Base-by-base conservation (phyloP, 2,888 invertebrate genomes). In the Cerastis rubricosa region DNA sequence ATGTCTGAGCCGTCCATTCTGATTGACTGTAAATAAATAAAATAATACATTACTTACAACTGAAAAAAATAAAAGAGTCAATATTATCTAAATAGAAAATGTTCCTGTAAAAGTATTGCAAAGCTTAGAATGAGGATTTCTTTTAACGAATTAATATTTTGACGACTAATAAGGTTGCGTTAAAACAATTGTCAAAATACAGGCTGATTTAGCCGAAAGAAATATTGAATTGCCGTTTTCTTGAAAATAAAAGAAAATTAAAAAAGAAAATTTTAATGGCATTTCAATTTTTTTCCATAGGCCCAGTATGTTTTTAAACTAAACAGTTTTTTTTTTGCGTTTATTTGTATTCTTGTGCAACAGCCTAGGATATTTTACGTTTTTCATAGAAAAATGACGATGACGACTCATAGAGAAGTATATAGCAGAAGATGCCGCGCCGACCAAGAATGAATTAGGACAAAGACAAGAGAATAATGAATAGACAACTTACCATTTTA, bases 401-500 rank as follows among this genome's bases (percentile, higher is more conserved):
- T 51, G 51, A 9, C 22, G n/a, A 54, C 51, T 45, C 2, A 8
- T 51, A 54, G 5, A n/a, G 12, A 54, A 54, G n/a, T n/a, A 11
- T 12, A n/a, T 3, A 54, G 11, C 11, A 54, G 51, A 54, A 54
- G 54, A 12, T n/a, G n/a, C 11, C 11, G 61, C 19, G 14, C 6
- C n/a, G 17, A 29, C 17, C 17, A 12, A 8, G 17, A 29, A 59
- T 19, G 7, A 40, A 22, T 63, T 63, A 0, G n/a, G 1, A 8
- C 35, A 35, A 19, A 9, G 35, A 5, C 14, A 64, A 17, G 14
- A 64, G 8, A 64, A n/a, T 35, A 14, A 17, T 17, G 17, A n/a
- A 19, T 9, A 14, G 12, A 59, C 17, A 29, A 2, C 85, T 89
- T 85, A 95, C 96, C 95, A 95, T 93, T 90, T 91, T 93, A 0